Evolutionary conservation across 2,113 vertebrate genomes (phyloP), one percentile per base, ranked within the genome.

Genomic region (Elaphurus davidianus): DNA sequence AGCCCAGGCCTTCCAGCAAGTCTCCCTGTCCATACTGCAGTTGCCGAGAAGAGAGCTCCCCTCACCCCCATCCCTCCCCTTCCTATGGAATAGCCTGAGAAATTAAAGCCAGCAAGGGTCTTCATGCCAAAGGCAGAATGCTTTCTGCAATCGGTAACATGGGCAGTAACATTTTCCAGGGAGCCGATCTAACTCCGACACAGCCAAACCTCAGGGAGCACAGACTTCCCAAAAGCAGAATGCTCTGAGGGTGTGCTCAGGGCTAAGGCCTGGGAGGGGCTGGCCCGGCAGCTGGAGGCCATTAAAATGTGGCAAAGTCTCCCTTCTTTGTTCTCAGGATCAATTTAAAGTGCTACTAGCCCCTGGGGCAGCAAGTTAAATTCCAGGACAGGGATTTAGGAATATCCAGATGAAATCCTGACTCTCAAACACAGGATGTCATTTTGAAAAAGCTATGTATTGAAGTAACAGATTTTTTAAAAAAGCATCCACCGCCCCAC

Each of bases 231-330:
- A 0, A 64, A 74, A 92, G 96, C 94, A 36, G 55, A 81, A 36
- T 1, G 0, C 27, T 47, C n/a, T 17, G 62, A 90, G 97, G 97
- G 88, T 17, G 88, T 25, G 91, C 96, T 76, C 23, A 21, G 76
- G 60, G 59, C 79, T 74, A 12, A 43, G 30, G 87, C 91, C 21
- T 3, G 12, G 62, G 92, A 90, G 62, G 92, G 85, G 54, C 94
- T 27, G 74, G 60, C 71, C 95, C 33, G 0, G 82, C 96, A 97
- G 95, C 97, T 98, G 97, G 96, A 95, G 97, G 83, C 83, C 52
- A 88, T 98, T 97, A 97, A 97, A 94, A 79, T 67, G 82, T 98
- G 92, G 96, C 97, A 79, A 47, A 50, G 88, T 2, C 82, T 96
- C 60, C 30, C 92, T 50, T 64, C 96, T 97, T 97, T 97, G 94